A percentile compares a stretch with the other conserved stretches of the same genome.
phyloP scores from a whole-genome alignment of 2,797 vertebrate species.

The Takifugu ocellatus region DNA sequence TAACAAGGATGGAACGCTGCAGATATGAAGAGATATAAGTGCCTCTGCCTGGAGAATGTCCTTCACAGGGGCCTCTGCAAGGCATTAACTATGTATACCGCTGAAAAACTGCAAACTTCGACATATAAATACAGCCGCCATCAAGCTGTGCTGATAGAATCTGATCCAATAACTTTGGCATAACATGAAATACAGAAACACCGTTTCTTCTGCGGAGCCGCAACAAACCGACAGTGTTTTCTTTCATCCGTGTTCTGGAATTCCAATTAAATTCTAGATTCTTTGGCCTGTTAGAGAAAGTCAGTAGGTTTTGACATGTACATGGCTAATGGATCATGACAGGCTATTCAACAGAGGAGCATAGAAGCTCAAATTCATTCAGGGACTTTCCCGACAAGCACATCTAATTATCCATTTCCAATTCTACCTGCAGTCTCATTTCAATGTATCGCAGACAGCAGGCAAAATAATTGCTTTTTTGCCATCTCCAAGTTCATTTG shows the following conservation, averaged over 20 bases:
- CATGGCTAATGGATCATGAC: conserved; percentile 37
- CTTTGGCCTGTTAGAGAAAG: conserved; percentile 22
- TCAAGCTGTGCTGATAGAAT: conserved; percentile 10
- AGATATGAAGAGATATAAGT: conserved; percentile 14
- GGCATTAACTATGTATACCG: conserved; percentile 16
- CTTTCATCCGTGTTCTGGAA: not conserved
- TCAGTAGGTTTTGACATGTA: conserved; percentile 35
- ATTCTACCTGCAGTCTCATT: conserved; percentile 66
- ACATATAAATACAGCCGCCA: conserved; percentile 11
- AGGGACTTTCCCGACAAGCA: conserved; percentile 24
- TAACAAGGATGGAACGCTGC: not conserved
- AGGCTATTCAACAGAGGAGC: conserved; percentile 29
- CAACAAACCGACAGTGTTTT: not conserved
- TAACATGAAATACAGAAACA: conserved; percentile 3
- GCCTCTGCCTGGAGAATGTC: conserved; percentile 28
- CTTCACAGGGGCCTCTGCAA: conserved; percentile 20
- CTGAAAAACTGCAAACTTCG: conserved; percentile 11
- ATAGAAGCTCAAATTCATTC: conserved; percentile 28
- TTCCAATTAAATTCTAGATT: conserved; percentile 25
- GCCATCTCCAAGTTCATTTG: conserved; percentile 74
- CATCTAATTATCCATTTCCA: conserved; percentile 65
- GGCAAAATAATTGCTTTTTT: conserved; percentile 71
- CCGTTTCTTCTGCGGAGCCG: no score
- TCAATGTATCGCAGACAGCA: conserved; percentile 57
- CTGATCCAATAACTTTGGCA: conserved; percentile 16